Percentiles rank a stretch among this genome's conserved stretches.
Evolutionary conservation across 2,113 vertebrate genomes (phyloP).

Genomic region (Cinclus mexicanus): DNA sequence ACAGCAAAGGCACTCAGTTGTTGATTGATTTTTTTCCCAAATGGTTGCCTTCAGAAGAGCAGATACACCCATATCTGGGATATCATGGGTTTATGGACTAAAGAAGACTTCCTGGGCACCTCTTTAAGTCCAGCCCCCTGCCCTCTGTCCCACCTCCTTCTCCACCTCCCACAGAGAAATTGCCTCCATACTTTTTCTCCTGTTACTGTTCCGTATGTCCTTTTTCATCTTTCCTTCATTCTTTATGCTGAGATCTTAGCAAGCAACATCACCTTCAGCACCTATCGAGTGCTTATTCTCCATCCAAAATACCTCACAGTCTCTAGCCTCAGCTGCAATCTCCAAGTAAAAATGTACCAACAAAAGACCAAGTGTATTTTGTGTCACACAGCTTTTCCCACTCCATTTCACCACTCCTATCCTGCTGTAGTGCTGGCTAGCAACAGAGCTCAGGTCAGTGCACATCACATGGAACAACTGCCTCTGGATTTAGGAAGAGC

Average conservation of each 20-base stretch:
- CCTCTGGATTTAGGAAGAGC: background rate
- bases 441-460: background rate
- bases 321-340: background rate
- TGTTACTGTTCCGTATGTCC: background rate
- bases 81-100: background rate
- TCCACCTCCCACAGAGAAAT: background rate
- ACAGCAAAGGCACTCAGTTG: background rate
- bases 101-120: background rate
- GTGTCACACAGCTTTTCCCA: background rate
- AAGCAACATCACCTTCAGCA: background rate
- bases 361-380: background rate
- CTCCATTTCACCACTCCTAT: background rate
- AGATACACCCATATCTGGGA: background rate
- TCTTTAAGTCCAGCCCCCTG: background rate
- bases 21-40: accelerated
- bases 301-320: background rate
- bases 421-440: background rate
- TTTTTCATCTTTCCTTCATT: background rate
- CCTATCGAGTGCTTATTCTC: background rate
- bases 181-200: background rate
- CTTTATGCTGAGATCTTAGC: background rate
- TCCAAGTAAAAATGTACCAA: background rate
- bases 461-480: background rate
- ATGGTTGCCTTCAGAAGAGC: background rate
- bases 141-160: background rate